Evolutionary conservation across 1,140 invertebrate species (phyloP).

Genomic region (Hylaeus anthracinus): DNA sequence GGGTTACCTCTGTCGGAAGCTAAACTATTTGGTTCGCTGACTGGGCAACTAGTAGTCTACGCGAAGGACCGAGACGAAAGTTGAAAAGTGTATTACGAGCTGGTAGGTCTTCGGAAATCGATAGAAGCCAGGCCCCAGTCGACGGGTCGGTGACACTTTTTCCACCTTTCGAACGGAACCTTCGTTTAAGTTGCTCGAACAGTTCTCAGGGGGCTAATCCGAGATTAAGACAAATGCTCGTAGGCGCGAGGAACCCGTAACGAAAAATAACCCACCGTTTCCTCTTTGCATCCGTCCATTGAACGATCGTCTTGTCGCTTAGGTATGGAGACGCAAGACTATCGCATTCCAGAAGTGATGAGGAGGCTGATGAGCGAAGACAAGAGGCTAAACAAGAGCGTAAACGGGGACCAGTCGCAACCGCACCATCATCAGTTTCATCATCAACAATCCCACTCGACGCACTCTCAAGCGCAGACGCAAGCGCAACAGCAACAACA

Average conservation of each 20-base stretch:
- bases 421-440: slow-evolving; percentile 70
- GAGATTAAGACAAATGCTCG: slow-evolving; percentile 40
- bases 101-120: slow-evolving; percentile 78
- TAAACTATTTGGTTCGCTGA: slow-evolving; percentile 37
- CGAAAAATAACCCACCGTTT: too few relatives aligned
- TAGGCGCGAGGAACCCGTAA: not conserved
- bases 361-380: slow-evolving; percentile 83
- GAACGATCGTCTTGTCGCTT: too few relatives aligned
- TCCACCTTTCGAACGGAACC: slow-evolving; percentile 37
- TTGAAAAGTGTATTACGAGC: slow-evolving; percentile 65
- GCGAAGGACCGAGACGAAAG: slow-evolving; percentile 52
- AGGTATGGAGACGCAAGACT: slow-evolving; percentile 77
- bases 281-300: too few relatives aligned
- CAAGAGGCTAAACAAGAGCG: slow-evolving; percentile 79
- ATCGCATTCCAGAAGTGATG: slow-evolving; percentile 83
- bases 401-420: slow-evolving; percentile 77
- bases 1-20: slow-evolving; percentile 40
- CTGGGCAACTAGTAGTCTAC: slow-evolving; percentile 24
- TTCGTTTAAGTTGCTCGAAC: slow-evolving; percentile 41
- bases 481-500: slow-evolving; percentile 65
- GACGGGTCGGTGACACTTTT: slow-evolving; percentile 48
- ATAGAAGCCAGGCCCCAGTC: slow-evolving; percentile 73
- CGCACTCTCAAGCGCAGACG: slow-evolving; percentile 67
- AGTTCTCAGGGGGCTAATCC: slow-evolving; percentile 32
- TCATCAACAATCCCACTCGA: slow-evolving; percentile 63